Percentiles rank a stretch among this genome's conserved stretches.
These are phyloP conservation scores for mouse (Mus musculus) DNA, from an alignment of 2,113 vertebrate species.

Conservation along the genomic window DNA sequence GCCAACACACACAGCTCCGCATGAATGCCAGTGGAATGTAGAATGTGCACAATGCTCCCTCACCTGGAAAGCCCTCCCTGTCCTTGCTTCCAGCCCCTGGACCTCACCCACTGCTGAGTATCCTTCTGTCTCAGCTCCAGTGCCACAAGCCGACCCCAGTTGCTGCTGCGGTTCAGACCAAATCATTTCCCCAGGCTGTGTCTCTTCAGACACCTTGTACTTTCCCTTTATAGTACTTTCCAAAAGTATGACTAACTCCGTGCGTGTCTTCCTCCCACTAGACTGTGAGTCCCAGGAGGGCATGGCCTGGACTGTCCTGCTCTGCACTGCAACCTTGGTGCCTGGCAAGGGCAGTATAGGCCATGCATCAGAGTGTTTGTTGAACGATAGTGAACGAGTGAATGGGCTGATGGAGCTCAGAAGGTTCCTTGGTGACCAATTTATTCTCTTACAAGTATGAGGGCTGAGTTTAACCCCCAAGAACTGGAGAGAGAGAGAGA, in stretches of 20 bases:
- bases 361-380: neutral
- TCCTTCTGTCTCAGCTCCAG: neutral
- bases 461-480: neutral
- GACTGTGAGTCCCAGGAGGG: neutral
- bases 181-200: neutral
- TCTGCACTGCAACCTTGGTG: too few relatives aligned
- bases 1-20: too few relatives aligned
- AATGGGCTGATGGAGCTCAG: neutral
- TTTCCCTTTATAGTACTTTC: constrained; percentile 21
- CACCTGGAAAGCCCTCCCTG: neutral
- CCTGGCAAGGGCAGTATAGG: neutral
- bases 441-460: neutral
- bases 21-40: neutral
- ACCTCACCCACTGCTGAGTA: neutral
- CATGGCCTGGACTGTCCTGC: neutral
- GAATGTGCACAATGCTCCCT: neutral
- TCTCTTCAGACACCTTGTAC: neutral
- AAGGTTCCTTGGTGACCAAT: too few relatives aligned
- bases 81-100: neutral
- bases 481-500: neutral
- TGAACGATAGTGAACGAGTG: neutral
- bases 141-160: neutral
- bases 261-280: neutral
- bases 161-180: neutral
- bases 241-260: neutral